Conservation (phyloP, 2,888 invertebrate genomes). For the Latrodectus elegans region DNA sequence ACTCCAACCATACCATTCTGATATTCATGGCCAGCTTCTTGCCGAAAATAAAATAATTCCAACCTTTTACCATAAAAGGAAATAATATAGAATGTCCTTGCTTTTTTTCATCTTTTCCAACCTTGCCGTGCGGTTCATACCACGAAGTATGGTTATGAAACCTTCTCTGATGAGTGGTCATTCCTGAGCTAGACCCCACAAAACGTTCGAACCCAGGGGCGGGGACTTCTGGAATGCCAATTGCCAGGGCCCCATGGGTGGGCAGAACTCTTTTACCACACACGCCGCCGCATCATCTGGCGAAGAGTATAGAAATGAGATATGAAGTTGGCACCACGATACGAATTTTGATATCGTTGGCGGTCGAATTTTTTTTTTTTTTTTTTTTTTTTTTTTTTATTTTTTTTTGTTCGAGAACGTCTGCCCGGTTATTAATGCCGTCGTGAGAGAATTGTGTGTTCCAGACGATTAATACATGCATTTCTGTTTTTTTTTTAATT, state of each 20-base stretch:
- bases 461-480: neutral
- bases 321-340: slow-evolving; percentile 21
- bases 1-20: too few species aligned
- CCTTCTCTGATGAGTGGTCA: slow-evolving; percentile 12
- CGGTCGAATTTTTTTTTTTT: neutral
- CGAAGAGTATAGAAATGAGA: slow-evolving; percentile 34
- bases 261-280: slow-evolving; percentile 25
- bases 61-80: too few species aligned
- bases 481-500: neutral
- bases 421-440: neutral
- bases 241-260: slow-evolving; percentile 21
- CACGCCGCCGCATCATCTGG: slow-evolving; percentile 34
- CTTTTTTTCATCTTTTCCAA: too few species aligned
- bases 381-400: too few species aligned
- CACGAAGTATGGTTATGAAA: slow-evolving; percentile 35
- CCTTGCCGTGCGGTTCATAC: neutral
- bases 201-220: slow-evolving; percentile 31
- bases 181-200: slow-evolving; percentile 31
- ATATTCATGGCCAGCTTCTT: too few species aligned
- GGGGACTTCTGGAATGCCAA: slow-evolving; percentile 46
- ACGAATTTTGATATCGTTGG: slow-evolving; percentile 25
- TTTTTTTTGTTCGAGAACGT: neutral
- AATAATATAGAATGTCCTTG: too few species aligned
- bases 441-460: neutral
- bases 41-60: too few species aligned